Percentiles rank a stretch among this genome's conserved stretches.
Conservation (phyloP, 64 coral and sea anemone genomes). For the Exaiptasia diaphana region DNA sequence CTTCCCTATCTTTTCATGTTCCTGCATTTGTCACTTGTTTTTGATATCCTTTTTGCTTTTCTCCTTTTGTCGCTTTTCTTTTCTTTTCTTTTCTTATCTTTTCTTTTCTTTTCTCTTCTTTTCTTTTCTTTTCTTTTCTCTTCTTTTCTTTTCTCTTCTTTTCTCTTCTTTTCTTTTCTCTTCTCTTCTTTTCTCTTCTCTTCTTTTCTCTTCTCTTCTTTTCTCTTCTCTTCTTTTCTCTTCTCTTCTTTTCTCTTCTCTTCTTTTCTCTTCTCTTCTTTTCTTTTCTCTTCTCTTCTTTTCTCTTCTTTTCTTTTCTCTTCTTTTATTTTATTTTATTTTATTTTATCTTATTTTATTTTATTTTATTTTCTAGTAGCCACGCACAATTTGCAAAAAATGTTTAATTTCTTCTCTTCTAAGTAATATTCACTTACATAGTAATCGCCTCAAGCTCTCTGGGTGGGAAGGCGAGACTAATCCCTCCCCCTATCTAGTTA, state of each 20-base stretch:
- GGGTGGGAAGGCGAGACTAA: no score
- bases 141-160: not conserved
- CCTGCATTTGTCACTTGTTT: not conserved
- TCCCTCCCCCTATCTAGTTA: no score
- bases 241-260: not conserved
- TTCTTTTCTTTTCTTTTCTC: not conserved
- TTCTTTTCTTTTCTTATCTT: not conserved
- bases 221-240: not conserved
- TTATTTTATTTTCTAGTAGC: no score
- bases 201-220: not conserved
- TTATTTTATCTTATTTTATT: no score
- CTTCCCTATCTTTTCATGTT: no score
- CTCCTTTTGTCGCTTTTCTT: not conserved
- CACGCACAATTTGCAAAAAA: no score
- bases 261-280: not conserved
- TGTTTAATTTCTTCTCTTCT: no score
- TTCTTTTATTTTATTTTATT: no score
- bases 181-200: not conserved
- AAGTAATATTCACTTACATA: no score
- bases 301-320: no score
- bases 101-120: not conserved
- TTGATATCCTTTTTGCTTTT: not conserved
- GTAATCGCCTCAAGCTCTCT: no score
- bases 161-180: not conserved
- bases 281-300: no score